Evolutionary conservation across 2,888 invertebrate genomes (phyloP), one percentile per base, ranked within the genome.

Genomic region (Dasypogon diadema): DNA sequence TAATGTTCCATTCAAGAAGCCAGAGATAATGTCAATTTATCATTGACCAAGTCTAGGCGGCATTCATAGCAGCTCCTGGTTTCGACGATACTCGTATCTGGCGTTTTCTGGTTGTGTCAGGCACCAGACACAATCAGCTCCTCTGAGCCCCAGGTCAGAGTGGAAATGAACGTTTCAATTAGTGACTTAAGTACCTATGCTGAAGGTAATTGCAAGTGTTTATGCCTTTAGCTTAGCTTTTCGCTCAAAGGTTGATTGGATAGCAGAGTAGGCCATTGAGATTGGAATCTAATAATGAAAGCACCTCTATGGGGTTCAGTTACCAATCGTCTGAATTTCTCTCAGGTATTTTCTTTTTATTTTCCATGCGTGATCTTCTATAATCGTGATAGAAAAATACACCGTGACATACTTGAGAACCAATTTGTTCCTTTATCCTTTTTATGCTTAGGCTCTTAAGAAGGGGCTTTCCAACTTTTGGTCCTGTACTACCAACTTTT

Each of bases 11-110:
- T 68, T 68, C 65, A 48, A 68, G 65, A 48, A 48, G 65, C 48
- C 65, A 46, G 65, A 68, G 65, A 68, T 68, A 68, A 68, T 68
- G 65, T 68, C 65, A 48, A 68, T 68, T 68, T 68, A 68, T 68
- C 65, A 68, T 48, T 68, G 65, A 16, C 65, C 24, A 26, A 48
- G 46, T 26, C 26, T 68, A 68, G 48, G 48, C 18, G 48, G 26
- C 46, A 48, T 48, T 68, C 48, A 68, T 22, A 68, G 48, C 5
- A 14, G n/a, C 8, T 24, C 24, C 26, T n/a, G 5, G n/a, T 14
- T 34, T 22, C 24, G 14, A 1, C 14, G n/a, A n/a, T 4, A 24
- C 0, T 46, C 16, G 14, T 24, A 24, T 24, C 48, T 48, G 8
- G 14, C 16, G 24, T 16, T 37, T 21, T 8, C 18, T 21, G 60